These are phyloP conservation scores for Gymnopithys bicolor DNA, from an alignment of 2,797 vertebrate genomes.

Conservation along the genomic window DNA sequence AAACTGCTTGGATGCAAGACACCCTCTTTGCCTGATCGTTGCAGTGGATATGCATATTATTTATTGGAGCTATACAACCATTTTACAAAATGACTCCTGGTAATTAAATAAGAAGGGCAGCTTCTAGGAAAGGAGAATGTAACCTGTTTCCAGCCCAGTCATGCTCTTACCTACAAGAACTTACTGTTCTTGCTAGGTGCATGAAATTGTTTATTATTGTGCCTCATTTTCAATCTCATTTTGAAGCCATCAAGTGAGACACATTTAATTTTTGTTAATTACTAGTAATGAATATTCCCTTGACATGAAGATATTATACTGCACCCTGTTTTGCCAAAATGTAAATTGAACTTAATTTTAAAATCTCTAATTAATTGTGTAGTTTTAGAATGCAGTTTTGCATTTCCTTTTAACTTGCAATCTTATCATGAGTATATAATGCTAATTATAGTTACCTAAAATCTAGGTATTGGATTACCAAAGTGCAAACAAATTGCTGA, in stretches of 20 bases:
- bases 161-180: background rate
- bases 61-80: background rate
- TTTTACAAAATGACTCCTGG: background rate
- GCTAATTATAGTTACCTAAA: constrained; percentile 13
- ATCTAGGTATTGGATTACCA: background rate
- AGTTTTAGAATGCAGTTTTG: background rate
- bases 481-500: constrained; percentile 5
- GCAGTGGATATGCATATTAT: background rate
- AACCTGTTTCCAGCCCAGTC: background rate
- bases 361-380: background rate
- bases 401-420: background rate
- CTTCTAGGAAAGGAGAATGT: background rate
- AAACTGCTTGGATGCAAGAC: background rate
- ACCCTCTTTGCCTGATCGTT: background rate
- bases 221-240: constrained; percentile 16
- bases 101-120: constrained; percentile 6
- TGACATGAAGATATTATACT: background rate
- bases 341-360: background rate
- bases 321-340: background rate
- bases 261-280: constrained; percentile 33
- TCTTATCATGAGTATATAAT: background rate
- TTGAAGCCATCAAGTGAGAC: background rate
- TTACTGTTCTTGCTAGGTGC: background rate
- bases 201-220: background rate
- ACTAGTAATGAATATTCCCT: background rate